phyloP scores from a whole-genome alignment of 2,113 vertebrate genomes.

The Rhinichthys klamathensis region DNA sequence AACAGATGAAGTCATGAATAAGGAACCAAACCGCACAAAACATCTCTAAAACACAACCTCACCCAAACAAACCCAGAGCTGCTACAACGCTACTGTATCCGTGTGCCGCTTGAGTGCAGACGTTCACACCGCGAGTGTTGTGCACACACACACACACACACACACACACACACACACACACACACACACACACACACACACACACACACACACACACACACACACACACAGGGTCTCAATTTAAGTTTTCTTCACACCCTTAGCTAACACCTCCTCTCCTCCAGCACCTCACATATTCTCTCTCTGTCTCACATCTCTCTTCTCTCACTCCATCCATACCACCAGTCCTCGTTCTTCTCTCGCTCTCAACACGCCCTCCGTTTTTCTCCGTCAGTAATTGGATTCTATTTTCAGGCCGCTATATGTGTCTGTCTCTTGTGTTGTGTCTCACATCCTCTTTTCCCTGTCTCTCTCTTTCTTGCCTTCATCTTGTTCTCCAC shows the following conservation, averaged over 20 bases:
- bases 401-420: constrained; percentile 81
- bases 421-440: constrained; percentile 79
- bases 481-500: constrained; percentile 62
- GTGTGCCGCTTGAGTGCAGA: constrained; percentile 32
- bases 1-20: not conserved
- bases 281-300: constrained; percentile 70
- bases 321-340: constrained; percentile 33
- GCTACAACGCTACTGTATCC: constrained; percentile 7
- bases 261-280: constrained; percentile 69
- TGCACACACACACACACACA: constrained; percentile 58
- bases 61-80: constrained; percentile 14
- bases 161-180: no score
- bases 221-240: constrained; percentile 57
- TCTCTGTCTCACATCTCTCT: constrained; percentile 62
- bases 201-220: no score
- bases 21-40: not conserved
- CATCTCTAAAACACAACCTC: not conserved
- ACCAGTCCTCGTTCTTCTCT: constrained; percentile 35
- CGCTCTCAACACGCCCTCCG: constrained; percentile 58
- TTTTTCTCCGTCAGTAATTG: constrained; percentile 75
- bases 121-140: no score
- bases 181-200: no score
- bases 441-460: constrained; percentile 78
- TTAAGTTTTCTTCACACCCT: constrained; percentile 65
- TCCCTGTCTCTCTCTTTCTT: constrained; percentile 78